phyloP scores from a whole-genome alignment of 2,797 vertebrate species.

The Gorsachius magnificus region DNA sequence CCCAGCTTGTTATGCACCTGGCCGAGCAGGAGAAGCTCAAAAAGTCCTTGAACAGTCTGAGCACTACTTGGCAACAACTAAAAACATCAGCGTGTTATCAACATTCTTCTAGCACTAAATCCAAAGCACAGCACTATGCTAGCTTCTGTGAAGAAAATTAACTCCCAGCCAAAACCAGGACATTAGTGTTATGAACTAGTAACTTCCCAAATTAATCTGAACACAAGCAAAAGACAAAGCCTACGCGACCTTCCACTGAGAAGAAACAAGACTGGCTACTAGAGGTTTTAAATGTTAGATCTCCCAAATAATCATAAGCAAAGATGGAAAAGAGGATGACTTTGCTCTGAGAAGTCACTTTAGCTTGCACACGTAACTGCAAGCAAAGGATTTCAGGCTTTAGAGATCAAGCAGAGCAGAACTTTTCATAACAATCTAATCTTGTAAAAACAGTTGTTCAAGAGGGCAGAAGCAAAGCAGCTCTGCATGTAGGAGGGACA shows the following conservation, averaged over 20 bases:
- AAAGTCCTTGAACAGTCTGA: no score
- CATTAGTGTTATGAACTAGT: neutral
- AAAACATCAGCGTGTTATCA: no score
- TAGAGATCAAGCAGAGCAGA: slow-evolving; percentile 13
- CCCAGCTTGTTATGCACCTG: no score
- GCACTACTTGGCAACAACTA: no score
- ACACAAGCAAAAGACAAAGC: neutral
- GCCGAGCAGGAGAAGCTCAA: no score
- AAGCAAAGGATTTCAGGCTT: neutral
- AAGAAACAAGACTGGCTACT: neutral
- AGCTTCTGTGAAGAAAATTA: no score
- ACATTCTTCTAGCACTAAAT: no score
- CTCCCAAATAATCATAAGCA: neutral
- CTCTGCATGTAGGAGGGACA: neutral
- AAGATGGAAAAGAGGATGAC: neutral
- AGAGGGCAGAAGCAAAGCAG: neutral
- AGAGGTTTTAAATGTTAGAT: neutral
- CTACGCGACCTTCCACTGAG: neutral
- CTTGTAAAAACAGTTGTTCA: neutral
- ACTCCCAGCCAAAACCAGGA: no score
- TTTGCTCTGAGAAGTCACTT: neutral
- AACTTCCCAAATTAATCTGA: neutral
- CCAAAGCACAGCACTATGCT: no score
- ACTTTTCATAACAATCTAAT: neutral
- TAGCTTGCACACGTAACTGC: neutral